Evolutionary conservation across 2,888 invertebrate genomes (phyloP).

Genomic region (Tipula unca): DNA sequence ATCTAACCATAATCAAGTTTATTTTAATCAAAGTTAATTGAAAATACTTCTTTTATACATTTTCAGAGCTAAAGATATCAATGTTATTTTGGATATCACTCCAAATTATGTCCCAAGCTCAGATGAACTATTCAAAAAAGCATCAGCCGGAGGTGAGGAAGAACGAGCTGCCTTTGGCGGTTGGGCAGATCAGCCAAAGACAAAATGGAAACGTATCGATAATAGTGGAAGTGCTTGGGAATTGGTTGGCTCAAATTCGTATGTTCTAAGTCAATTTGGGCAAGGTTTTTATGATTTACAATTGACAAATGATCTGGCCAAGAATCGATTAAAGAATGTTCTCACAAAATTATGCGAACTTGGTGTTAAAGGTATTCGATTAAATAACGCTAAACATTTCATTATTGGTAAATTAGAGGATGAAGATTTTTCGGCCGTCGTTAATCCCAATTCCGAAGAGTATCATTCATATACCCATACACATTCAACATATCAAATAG

Average conservation of each 20-base stretch:
- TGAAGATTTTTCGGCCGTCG: slow-evolving; percentile 40
- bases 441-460: slow-evolving; percentile 42
- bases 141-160: slow-evolving; percentile 46
- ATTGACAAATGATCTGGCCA: slow-evolving; percentile 60
- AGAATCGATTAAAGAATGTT: slow-evolving; percentile 55
- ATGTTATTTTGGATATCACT: slow-evolving; percentile 64
- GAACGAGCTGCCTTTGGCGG: slow-evolving; percentile 29
- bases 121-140: slow-evolving; percentile 60
- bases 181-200: slow-evolving; percentile 43
- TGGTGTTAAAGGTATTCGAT: slow-evolving; percentile 76
- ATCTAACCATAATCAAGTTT: background rate
- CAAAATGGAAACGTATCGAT: slow-evolving; percentile 58
- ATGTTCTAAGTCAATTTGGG: slow-evolving; percentile 70
- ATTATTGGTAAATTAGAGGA: slow-evolving; percentile 47
- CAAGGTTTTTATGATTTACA: slow-evolving; percentile 69
- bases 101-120: slow-evolving; percentile 61
- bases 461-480: slow-evolving; percentile 58
- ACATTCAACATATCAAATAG: slow-evolving; percentile 54
- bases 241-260: slow-evolving; percentile 37
- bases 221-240: slow-evolving; percentile 33
- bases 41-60: background rate
- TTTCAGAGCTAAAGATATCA: slow-evolving; percentile 43
- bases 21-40: background rate
- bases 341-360: slow-evolving; percentile 61
- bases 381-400: slow-evolving; percentile 53